These are phyloP conservation scores for Agapornis roseicollis DNA, from an alignment of 2,113 vertebrate genomes.

Conservation along the genomic window DNA sequence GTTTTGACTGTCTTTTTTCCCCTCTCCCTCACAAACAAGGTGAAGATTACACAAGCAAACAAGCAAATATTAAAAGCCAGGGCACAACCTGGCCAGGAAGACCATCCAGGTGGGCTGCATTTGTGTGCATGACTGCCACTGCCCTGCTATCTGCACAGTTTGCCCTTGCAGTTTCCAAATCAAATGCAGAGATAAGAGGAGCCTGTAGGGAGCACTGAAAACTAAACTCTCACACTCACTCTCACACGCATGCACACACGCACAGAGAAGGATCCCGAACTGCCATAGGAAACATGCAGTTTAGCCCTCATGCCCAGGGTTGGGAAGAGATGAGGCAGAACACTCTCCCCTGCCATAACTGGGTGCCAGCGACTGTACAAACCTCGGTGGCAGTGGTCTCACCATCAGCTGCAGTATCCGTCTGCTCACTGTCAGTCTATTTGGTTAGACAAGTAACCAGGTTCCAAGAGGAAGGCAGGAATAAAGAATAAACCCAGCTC, in stretches of 20 bases:
- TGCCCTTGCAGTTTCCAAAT: neutral
- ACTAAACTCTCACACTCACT: neutral
- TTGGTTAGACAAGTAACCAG: conserved; percentile 70
- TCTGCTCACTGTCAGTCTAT: conserved; percentile 96
- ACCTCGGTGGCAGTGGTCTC: conserved; percentile 96
- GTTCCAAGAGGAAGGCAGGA: conserved; percentile 80
- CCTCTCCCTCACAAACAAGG: neutral
- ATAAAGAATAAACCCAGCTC: conserved; percentile 82
- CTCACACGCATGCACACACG: neutral
- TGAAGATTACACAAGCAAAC: neutral
- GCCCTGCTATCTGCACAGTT: accelerated
- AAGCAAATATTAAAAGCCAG: neutral
- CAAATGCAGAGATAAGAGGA: neutral
- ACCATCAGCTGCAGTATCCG: conserved; percentile 90
- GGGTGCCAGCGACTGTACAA: conserved; percentile 66
- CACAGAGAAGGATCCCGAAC: neutral
- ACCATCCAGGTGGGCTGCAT: accelerated
- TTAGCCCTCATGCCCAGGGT: neutral
- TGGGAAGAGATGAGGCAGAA: neutral
- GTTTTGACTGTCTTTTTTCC: neutral
- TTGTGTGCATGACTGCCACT: accelerated
- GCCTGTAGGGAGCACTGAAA: accelerated
- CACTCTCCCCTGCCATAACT: neutral
- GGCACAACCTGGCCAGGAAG: accelerated
- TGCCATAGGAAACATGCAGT: neutral